Base-by-base conservation (phyloP, 2,888 invertebrate species). In the Leptinotarsa rubiginosa region DNA sequence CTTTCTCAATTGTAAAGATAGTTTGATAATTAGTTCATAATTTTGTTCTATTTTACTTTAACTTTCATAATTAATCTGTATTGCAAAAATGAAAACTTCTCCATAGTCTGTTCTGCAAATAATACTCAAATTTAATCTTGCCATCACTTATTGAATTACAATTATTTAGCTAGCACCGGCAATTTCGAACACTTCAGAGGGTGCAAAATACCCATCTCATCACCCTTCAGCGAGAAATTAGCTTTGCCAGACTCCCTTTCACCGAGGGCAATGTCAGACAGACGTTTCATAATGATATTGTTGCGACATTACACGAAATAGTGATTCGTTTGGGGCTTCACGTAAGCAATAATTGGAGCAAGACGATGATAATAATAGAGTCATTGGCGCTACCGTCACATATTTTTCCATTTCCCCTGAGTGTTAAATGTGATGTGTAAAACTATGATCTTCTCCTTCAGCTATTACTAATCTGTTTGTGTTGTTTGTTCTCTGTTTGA, bases 401-500 rank as follows among this genome's bases (percentile, higher is more conserved):
- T n/a, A n/a, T 5, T 4, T 25, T 47, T 20, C 22, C 56, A 3
- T 16, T 10, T 62, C 20, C 59, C 69, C 15, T 69, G 20, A 56
- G 68, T 75, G 77, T 79, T 77, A 75, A 76, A 75, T 78, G 77
- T 76, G 67, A 62, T 71, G 41, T 75, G 72, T 76, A 75, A 72
- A 73, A 73, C 54, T 69, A 66, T 52, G 59, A 72, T 71, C 71
- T 76, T 69, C 41, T 73, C 78, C 75, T 74, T 69, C 52, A 41
- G 67, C 80, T 80, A 80, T 84, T 82, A 88, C 87, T 88, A 88
- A 88, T 84, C 85, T 86, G 85, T 86, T 82, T 87, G 85, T 87
- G 87, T 87, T 88, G 86, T 88, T 86, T 88, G 86, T 87, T 88
- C 84, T 88, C 86, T 87, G 85, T 87, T 87, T 85, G 84, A 86